phyloP scores from a whole-genome alignment of 2,888 invertebrate species.

The Rotaria macrura region DNA sequence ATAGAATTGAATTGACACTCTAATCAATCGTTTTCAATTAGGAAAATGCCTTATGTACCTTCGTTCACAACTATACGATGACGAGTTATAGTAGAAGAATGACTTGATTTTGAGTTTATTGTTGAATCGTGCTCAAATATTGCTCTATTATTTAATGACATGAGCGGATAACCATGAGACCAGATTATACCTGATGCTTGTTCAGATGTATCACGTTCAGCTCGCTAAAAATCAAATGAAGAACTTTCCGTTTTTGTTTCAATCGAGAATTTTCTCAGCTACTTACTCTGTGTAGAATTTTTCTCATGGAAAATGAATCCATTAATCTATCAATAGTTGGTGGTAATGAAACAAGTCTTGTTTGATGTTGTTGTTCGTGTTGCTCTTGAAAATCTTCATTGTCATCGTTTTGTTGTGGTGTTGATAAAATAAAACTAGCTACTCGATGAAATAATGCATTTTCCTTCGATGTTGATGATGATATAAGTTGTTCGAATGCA shows the following conservation, averaged over 20 bases:
- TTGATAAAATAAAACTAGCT: neutral
- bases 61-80: neutral
- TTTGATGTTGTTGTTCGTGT: neutral
- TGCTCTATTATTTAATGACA: neutral
- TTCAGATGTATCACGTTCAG: neutral
- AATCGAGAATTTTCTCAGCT: neutral
- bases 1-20: too few relatives aligned
- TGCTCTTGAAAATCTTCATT: too few relatives aligned
- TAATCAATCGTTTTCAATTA: too few relatives aligned
- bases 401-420: neutral
- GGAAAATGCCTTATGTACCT: too few relatives aligned
- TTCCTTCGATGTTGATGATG: neutral
- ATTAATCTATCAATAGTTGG: neutral
- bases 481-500: neutral
- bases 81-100: neutral
- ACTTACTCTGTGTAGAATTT: neutral
- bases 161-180: neutral
- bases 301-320: neutral
- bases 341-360: conserved; percentile 1
- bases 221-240: neutral
- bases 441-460: neutral
- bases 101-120: neutral
- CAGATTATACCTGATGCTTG: neutral
- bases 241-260: too few relatives aligned
- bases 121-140: neutral